These are phyloP conservation scores for Cricetomys ansorgei DNA, from an alignment of 2,113 vertebrate species.

Conservation along the genomic window DNA sequence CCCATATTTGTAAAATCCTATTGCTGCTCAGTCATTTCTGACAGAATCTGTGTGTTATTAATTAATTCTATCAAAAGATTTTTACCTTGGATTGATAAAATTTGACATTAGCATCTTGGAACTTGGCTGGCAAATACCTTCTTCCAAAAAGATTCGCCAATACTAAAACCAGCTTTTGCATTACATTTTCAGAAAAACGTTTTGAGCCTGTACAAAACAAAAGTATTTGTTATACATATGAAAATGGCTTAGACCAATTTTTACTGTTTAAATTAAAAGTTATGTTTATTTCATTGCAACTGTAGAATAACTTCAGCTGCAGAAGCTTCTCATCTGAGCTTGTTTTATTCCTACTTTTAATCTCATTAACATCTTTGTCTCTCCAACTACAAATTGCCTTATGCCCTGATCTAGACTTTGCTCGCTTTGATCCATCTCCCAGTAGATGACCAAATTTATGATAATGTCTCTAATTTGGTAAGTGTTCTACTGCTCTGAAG, in stretches of 20 bases:
- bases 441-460: background rate
- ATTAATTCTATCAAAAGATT: conserved; percentile 26
- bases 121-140: conserved; percentile 56
- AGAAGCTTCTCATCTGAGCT: background rate
- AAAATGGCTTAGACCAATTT: background rate
- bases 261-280: background rate
- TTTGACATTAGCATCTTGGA: background rate
- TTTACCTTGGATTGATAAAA: conserved; percentile 82
- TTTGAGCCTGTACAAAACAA: conserved; percentile 68
- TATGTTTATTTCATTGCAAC: background rate
- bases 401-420: background rate
- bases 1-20: background rate
- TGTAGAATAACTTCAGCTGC: background rate
- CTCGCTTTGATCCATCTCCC: background rate
- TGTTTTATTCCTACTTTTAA: too few relatives aligned
- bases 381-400: background rate
- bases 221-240: background rate
- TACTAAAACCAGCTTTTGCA: conserved; percentile 79
- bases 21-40: background rate
- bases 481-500: background rate
- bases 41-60: background rate
- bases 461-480: background rate
- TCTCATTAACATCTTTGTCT: background rate
- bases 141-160: conserved; percentile 82
- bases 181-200: conserved; percentile 77